Conservation (phyloP, 2,888 invertebrate genomes). For the Drosophila diplacantha region DNA sequence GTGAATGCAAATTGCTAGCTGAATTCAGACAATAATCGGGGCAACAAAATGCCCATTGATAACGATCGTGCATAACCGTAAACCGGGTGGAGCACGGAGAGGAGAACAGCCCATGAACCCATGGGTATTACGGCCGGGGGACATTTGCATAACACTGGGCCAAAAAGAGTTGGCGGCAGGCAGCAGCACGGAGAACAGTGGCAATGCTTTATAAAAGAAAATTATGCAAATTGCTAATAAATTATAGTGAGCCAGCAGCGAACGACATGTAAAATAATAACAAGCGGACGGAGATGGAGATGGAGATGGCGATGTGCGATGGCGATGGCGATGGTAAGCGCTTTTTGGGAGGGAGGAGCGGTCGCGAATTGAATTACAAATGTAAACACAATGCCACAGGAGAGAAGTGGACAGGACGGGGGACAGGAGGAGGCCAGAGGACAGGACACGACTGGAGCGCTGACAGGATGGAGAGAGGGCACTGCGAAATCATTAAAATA, state of each 20-base stretch:
- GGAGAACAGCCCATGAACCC: slow-evolving; percentile 34
- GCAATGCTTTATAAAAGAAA: slow-evolving; percentile 70
- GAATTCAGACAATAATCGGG: slow-evolving; percentile 54
- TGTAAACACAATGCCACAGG: slow-evolving; percentile 61
- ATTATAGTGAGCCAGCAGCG: slow-evolving; percentile 66
- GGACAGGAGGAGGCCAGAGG: slow-evolving; percentile 30
- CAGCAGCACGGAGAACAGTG: slow-evolving; percentile 51
- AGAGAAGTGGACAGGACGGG: slow-evolving; percentile 8
- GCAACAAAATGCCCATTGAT: slow-evolving; percentile 46
- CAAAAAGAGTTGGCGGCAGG: slow-evolving; percentile 56
- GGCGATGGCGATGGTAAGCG: slow-evolving; percentile 20
- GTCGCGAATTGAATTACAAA: slow-evolving; percentile 69
- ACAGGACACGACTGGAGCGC: slow-evolving; percentile 31
- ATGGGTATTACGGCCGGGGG: slow-evolving; percentile 46
- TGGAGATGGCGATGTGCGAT: slow-evolving; percentile 25
- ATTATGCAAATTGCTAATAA: slow-evolving; percentile 74
- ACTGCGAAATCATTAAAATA: slow-evolving; percentile 70
- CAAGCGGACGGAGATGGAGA: slow-evolving; percentile 34
- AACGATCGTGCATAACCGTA: slow-evolving; percentile 43
- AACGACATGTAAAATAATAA: slow-evolving; percentile 74
- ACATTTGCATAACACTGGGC: slow-evolving; percentile 68
- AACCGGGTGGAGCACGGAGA: slow-evolving; percentile 28
- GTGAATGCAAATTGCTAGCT: slow-evolving; percentile 31
- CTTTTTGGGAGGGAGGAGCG: slow-evolving; percentile 22
- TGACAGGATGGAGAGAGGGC: slow-evolving; percentile 45